Percentiles rank a stretch among this genome's conserved stretches.
phyloP scores from a whole-genome alignment of 2,888 invertebrate genomes.

The Eilema caniola region DNA sequence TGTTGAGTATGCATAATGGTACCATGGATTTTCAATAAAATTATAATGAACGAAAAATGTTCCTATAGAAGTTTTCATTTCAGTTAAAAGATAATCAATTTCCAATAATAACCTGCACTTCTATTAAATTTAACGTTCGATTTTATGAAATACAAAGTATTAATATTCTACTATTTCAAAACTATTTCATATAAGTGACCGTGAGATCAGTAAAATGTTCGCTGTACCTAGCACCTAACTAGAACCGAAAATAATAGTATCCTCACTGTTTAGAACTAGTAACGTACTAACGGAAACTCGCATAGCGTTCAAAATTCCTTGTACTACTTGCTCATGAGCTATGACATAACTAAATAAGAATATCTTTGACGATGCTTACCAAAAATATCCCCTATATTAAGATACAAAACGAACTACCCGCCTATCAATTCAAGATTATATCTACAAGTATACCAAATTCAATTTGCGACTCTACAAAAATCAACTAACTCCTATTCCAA shows the following conservation, averaged over 20 bases:
- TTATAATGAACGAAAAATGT: no score
- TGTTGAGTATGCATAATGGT: no score
- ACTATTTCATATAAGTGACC: not conserved
- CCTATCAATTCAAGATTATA: slow-evolving; percentile 60
- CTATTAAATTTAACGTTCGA: no score
- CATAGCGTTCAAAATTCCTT: not conserved
- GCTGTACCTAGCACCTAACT: not conserved
- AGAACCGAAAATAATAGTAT: not conserved
- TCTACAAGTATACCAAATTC: slow-evolving; percentile 21
- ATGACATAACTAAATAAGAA: not conserved
- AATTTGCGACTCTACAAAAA: not conserved
- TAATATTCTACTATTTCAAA: not conserved
- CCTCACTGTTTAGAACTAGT: not conserved
- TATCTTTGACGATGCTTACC: slow-evolving; percentile 27
- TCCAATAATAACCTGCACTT: no score
- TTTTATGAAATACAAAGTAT: not conserved
- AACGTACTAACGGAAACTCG: not conserved
- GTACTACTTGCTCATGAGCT: not conserved
- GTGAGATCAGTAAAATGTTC: not conserved
- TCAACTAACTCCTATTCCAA: fast-evolving
- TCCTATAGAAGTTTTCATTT: no score
- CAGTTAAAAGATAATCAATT: no score
- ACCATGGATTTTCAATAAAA: no score
- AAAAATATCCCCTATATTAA: slow-evolving; percentile 40
- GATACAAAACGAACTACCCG: slow-evolving; percentile 46